phyloP scores from a whole-genome alignment of 2,113 vertebrate species.

The Strix aluco region DNA sequence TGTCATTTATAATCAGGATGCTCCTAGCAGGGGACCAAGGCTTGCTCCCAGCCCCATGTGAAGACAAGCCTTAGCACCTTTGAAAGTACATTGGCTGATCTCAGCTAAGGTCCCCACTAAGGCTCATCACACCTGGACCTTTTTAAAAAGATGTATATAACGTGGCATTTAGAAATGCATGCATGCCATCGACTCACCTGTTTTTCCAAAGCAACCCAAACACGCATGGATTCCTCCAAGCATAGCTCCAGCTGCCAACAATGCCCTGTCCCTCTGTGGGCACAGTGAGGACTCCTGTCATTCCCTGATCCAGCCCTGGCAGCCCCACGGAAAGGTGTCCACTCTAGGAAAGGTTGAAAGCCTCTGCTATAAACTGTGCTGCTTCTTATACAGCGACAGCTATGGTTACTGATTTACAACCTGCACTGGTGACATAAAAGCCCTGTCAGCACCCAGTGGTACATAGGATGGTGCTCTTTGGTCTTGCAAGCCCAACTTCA shows the following conservation, averaged over 20 bases:
- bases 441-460: background rate
- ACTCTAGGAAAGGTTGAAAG: background rate
- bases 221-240: background rate
- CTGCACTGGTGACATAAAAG: background rate
- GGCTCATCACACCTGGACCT: background rate
- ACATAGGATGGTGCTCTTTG: background rate
- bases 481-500: background rate
- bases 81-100: background rate
- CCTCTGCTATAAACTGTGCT: background rate
- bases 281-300: background rate
- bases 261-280: accelerated
- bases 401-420: background rate
- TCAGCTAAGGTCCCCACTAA: background rate
- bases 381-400: background rate
- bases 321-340: background rate
- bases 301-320: background rate
- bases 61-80: background rate
- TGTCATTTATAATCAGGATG: background rate
- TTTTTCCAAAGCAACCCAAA: background rate
- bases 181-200: background rate
- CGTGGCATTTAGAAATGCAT: background rate
- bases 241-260: background rate
- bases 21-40: background rate
- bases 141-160: background rate
- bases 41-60: accelerated